phyloP scores from a whole-genome alignment of 2,113 vertebrate species.

The Dolichallabes microphthalmus region DNA sequence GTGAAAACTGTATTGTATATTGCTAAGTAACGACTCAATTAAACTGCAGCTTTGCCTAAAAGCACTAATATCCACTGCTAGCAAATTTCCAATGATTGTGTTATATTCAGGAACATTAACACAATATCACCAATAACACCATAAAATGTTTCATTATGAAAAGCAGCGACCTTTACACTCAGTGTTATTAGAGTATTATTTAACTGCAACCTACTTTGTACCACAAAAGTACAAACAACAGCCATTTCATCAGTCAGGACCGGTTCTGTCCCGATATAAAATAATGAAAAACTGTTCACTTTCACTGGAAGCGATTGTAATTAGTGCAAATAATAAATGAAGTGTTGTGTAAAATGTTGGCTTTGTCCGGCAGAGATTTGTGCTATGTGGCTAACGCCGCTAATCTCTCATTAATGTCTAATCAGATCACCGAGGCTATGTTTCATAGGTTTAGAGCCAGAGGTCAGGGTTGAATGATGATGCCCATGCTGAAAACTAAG shows the following conservation, averaged over 20 bases:
- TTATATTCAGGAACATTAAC: not conserved
- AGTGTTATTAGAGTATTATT: not conserved
- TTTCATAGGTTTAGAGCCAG: not conserved
- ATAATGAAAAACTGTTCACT: not conserved
- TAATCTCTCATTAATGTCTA: constrained; percentile 36
- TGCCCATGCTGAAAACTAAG: not conserved
- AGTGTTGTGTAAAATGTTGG: not conserved
- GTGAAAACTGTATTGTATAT: no score
- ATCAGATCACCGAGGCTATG: not conserved
- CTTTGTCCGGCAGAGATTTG: not conserved
- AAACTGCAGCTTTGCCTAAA: not conserved
- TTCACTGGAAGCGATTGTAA: not conserved
- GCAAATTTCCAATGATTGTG: not conserved
- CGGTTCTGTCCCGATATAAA: not conserved
- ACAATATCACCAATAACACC: not conserved
- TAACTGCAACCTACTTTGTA: not conserved
- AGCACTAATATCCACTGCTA: not conserved
- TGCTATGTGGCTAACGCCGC: not conserved
- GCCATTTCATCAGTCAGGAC: not conserved
- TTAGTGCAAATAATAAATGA: not conserved
- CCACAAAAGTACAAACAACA: not conserved
- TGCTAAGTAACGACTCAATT: not conserved
- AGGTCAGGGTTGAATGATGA: constrained; percentile 10
- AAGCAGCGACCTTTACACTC: not conserved
- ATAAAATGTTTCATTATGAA: not conserved